Conservation (phyloP, 2,888 invertebrate genomes). For the Luperina nickerlii region DNA sequence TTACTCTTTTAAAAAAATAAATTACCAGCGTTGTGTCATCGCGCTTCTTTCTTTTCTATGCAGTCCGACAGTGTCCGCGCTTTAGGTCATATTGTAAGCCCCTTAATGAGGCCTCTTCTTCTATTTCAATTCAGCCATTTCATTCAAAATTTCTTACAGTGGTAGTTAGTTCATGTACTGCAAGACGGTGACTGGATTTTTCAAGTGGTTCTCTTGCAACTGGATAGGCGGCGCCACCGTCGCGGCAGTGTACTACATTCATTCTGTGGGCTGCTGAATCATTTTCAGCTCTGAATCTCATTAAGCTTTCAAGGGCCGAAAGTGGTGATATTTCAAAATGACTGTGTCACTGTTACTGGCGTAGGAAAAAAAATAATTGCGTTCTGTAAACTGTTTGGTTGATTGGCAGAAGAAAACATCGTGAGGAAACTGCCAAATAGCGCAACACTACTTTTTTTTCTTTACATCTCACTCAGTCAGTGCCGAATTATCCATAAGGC, state of each 20-base stretch:
- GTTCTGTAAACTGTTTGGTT: not conserved
- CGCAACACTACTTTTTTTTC: not conserved
- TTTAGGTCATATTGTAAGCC: no score
- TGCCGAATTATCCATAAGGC: no score
- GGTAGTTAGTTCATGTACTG: slow-evolving; percentile 32
- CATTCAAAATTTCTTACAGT: slow-evolving; percentile 20
- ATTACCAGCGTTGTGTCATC: no score
- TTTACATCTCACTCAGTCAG: not conserved
- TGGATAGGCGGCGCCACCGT: slow-evolving; percentile 18
- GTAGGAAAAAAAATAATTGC: not conserved
- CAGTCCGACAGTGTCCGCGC: no score
- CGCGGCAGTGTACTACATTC: slow-evolving; percentile 6
- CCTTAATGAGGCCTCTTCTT: no score
- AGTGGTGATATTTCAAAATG: slow-evolving; percentile 32
- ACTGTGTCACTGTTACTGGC: not conserved
- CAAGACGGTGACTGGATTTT: slow-evolving; percentile 18
- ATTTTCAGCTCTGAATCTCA: slow-evolving; percentile 37
- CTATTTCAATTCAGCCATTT: not conserved
- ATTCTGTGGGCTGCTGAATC: no score
- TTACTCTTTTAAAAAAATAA: no score
- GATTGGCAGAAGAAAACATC: not conserved
- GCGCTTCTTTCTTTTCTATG: no score
- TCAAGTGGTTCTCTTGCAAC: slow-evolving; percentile 28
- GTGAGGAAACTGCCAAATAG: not conserved
- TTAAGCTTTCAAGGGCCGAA: slow-evolving; percentile 30